Base-by-base conservation (phyloP, 2,797 vertebrate species). In the Chrosomus eos region DNA sequence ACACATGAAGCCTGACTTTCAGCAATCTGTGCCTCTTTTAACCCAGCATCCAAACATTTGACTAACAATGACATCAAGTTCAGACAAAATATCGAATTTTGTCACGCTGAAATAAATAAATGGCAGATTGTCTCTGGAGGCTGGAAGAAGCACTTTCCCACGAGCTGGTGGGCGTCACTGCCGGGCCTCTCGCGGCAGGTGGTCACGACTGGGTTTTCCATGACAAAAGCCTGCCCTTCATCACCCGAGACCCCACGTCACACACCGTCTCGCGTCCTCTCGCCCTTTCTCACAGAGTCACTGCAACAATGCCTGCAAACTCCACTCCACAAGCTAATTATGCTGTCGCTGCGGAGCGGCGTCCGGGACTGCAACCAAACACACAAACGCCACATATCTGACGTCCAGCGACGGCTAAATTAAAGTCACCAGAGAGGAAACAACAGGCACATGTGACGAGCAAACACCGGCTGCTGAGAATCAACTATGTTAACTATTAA, bases 101-200 rank as follows among this genome's bases (percentile, higher is more conserved):
- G 73, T 77, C 74, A 66, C 62, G 48, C 62, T 77, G 28, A 43
- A 80, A 23, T 23, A 48, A 80, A 18, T 18, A 26, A 83, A 60
- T 31, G 58, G 43, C 71, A 53, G 81, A 51, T 80, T 43, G 73
- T 77, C 18, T 33, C 74, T 45, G 75, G 68, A 73, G 16, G 31
- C 62, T 66, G 5, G 60, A n/a, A 53, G 72, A 31, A 72, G 31
- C 58, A 31, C 66, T 75, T 87, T 85, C 88, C 88, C 86, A 88
- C 81, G 76, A 71, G 84, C 71, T 67, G 28, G 79, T 33, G 36
- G 68, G 83, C 71, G 71, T 62, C 66, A 91, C 92, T 92, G 91
- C 67, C 62, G 40, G 58, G 88, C 88, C 87, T 87, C 83, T 89
- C 92, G 87, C 91, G 93, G 92, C 94, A 94, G 93, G 94, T 95